A percentile compares a stretch with the other conserved stretches of the same genome.
Conservation (phyloP, 1,140 invertebrate genomes). For the Zaprionus nigranus region DNA sequence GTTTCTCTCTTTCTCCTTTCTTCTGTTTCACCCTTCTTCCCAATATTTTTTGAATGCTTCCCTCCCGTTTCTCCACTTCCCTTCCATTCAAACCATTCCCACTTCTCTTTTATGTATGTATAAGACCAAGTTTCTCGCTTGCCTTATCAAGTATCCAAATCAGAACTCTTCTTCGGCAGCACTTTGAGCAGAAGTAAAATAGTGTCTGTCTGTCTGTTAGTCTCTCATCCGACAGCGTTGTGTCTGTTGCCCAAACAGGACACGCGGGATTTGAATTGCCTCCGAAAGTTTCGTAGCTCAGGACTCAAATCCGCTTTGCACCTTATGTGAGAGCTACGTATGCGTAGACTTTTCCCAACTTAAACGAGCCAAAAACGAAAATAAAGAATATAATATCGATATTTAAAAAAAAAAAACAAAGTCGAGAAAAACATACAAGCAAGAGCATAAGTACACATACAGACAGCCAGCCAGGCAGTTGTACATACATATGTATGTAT, state of each 20-base stretch:
- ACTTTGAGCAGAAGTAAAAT: background rate
- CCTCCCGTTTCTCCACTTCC: background rate
- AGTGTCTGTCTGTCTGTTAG: background rate
- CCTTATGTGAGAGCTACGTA: slow-evolving; percentile 68
- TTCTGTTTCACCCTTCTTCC: too few relatives aligned
- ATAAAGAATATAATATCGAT: slow-evolving; percentile 13
- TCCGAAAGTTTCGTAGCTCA: slow-evolving; percentile 30
- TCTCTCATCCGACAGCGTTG: slow-evolving; percentile 6
- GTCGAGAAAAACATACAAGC: slow-evolving; percentile 3
- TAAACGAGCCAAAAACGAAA: slow-evolving; percentile 44
- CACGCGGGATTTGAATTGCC: too few relatives aligned
- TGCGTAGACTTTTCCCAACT: slow-evolving; percentile 50
- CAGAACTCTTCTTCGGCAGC: too few relatives aligned
- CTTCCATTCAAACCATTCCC: background rate
- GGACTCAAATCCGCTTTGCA: slow-evolving; percentile 45
- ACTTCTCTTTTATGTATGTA: too few relatives aligned
- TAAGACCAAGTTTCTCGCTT: too few relatives aligned
- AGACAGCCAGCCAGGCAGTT: background rate
- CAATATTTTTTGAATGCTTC: too few relatives aligned
- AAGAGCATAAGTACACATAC: background rate
- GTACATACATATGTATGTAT: background rate
- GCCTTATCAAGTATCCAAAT: too few relatives aligned
- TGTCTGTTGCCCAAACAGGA: slow-evolving; percentile 31
- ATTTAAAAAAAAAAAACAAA: slow-evolving; percentile 10
- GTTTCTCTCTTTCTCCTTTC: too few relatives aligned